phyloP scores from a whole-genome alignment of 1,140 invertebrate genomes.

The Nylanderia fulva region DNA sequence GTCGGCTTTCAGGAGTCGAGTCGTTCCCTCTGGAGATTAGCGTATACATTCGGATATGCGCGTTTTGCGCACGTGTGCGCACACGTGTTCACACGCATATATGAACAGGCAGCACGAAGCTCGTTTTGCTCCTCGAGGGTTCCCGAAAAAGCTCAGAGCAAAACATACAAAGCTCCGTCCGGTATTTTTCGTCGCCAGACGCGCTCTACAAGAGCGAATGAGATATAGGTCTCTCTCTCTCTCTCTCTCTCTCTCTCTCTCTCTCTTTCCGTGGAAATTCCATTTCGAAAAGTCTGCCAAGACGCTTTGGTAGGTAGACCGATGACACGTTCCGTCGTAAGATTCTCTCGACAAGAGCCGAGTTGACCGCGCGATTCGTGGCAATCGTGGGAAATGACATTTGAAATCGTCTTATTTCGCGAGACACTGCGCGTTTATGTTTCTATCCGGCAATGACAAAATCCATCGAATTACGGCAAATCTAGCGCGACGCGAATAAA shows the following conservation, averaged over 20 bases:
- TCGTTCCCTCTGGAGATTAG: conserved; percentile 53
- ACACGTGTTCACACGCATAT: neutral
- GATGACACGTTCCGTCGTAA: conserved; percentile 17
- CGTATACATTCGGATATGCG: conserved; percentile 40
- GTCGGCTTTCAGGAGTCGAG: conserved; percentile 58
- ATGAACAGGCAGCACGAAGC: conserved; percentile 3
- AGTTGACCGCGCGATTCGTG: conserved; percentile 17
- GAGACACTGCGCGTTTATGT: neutral
- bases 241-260: no score
- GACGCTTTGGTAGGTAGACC: conserved; percentile 17
- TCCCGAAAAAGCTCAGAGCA: conserved; percentile 31
- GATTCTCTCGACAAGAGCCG: conserved; percentile 18
- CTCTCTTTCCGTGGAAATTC: conserved; percentile 31
- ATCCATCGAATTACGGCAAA: neutral
- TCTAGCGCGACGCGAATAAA: neutral
- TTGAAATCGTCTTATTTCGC: conserved; percentile 16
- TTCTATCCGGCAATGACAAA: conserved; percentile 33
- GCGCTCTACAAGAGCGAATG: conserved; percentile 16
- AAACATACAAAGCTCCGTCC: neutral
- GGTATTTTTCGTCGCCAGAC: conserved; percentile 37
- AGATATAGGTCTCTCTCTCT: no score
- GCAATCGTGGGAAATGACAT: conserved; percentile 44
- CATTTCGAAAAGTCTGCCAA: conserved; percentile 60
- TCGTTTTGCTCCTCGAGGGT: conserved; percentile 46
- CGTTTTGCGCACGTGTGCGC: neutral